Evolutionary conservation across 2,888 invertebrate species (phyloP), one percentile per base, ranked within the genome.

Genomic region (Aplocera efformata): DNA sequence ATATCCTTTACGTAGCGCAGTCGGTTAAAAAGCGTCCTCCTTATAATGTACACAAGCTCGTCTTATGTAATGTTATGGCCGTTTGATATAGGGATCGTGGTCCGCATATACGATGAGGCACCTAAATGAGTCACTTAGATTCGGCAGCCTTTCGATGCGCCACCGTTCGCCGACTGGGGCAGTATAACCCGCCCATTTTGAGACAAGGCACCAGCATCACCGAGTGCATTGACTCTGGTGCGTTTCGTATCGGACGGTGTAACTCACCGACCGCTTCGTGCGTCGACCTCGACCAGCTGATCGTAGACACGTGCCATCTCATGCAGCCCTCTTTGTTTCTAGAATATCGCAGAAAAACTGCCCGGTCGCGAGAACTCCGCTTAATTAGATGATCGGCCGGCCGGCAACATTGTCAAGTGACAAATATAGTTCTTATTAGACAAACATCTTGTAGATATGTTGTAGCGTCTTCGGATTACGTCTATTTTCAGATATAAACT

Each of bases 241-340:
- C 26, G 63, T 62, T 63, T 62, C 48, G 58, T 62, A 63, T 56
- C 46, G 57, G 60, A 50, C 60, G 53, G 66, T 60, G 68, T 59
- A 63, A 61, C 56, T 69, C 64, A 62, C 68, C 66, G 67, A 53
- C 60, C 61, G 61, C 46, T 48, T 56, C 57, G 73, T 59, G 45
- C 70, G 63, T 58, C 59, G 67, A 69, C 69, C 72, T 57, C 60
- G 50, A 50, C 63, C 54, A 74, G 74, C 74, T 74, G 74, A 73
- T 74, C 66, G 56, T 50, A 49, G 57, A 58, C 73, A 70, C 71
- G 75, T 73, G 71, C 64, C 62, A 46, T 58, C 56, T 37, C 45
- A 50, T 38, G 49, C 50, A 32, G 50, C 45, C 29, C 40, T 46
- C 45, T 42, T 42, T 49, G 47, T 48, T 48, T 43, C 48, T 37